Percentiles rank a stretch among this genome's conserved stretches.
phyloP scores from a whole-genome alignment of 2,888 invertebrate genomes.

The Dastarcus helophoroides region DNA sequence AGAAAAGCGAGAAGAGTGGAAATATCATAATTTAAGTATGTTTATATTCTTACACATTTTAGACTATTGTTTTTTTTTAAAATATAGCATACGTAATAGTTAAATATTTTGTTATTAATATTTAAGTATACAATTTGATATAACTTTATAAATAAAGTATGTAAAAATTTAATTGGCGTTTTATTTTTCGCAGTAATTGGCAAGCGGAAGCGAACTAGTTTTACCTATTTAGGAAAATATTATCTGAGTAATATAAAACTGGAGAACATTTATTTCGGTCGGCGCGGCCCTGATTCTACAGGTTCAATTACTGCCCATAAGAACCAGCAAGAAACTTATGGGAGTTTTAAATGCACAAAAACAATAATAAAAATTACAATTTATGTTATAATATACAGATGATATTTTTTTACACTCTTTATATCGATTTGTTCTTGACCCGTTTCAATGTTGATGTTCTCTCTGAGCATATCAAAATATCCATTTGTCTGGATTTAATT shows the following conservation, averaged over 20 bases:
- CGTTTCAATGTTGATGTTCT: no score
- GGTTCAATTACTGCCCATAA: no score
- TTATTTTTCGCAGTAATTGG: conserved; percentile 13
- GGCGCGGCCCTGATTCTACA: no score
- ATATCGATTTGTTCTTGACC: no score
- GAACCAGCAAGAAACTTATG: no score
- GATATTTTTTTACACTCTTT: no score
- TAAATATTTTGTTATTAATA: conserved; percentile 7
- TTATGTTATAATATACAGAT: no score
- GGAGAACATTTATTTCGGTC: conserved; percentile 11
- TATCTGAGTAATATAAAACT: conserved; percentile 12
- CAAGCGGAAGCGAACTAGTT: conserved; percentile 10
- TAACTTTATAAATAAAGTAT: conserved; percentile 3
- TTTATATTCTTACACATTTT: conserved; percentile 13
- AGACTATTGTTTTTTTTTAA: conserved; percentile 9
- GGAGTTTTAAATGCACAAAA: no score
- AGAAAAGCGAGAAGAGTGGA: conserved; percentile 12
- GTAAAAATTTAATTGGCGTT: conserved; percentile 4
- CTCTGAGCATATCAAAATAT: no score
- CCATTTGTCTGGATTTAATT: no score
- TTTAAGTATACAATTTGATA: conserved; percentile 6
- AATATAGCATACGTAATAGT: conserved; percentile 9
- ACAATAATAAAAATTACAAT: no score
- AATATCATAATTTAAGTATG: conserved; percentile 13
- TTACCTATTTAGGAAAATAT: conserved; percentile 11